Percentiles rank a stretch among this genome's conserved stretches.
phyloP scores from a whole-genome alignment of 2,113 vertebrate genomes.

The Microcebus griseorufus region DNA sequence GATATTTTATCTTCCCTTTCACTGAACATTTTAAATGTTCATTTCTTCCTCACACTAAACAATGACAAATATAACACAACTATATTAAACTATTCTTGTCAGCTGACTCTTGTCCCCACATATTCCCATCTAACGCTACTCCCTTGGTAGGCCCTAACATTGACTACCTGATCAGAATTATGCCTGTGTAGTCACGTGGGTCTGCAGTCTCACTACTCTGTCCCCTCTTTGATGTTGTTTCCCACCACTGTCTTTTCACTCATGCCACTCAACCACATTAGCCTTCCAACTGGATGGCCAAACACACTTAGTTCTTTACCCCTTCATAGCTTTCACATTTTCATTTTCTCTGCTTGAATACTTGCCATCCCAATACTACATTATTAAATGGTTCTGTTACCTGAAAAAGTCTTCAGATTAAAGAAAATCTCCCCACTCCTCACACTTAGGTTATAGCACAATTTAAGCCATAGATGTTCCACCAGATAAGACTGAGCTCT shows the following conservation, averaged over 20 bases:
- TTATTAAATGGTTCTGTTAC: neutral
- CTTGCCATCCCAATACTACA: neutral
- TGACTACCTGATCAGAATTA: neutral
- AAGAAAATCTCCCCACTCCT: neutral
- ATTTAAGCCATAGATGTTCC: neutral
- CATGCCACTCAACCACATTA: neutral
- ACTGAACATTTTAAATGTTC: neutral
- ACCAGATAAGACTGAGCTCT: neutral
- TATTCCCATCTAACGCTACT: neutral
- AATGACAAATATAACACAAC: neutral
- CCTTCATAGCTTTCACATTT: neutral
- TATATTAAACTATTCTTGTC: neutral
- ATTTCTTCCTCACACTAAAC: neutral
- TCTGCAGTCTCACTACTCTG: neutral
- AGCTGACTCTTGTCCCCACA: neutral
- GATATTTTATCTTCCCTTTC: neutral
- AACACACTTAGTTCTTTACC: neutral
- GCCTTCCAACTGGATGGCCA: neutral
- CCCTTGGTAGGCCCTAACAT: neutral
- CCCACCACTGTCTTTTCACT: neutral
- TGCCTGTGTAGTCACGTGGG: fast-evolving
- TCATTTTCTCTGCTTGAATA: neutral
- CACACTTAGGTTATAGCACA: neutral
- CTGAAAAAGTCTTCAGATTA: neutral
- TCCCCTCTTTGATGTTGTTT: neutral